Percentiles rank a stretch among this genome's conserved stretches.
Evolutionary conservation across 1,140 invertebrate species (phyloP).

Genomic region (Babylonia areolata): DNA sequence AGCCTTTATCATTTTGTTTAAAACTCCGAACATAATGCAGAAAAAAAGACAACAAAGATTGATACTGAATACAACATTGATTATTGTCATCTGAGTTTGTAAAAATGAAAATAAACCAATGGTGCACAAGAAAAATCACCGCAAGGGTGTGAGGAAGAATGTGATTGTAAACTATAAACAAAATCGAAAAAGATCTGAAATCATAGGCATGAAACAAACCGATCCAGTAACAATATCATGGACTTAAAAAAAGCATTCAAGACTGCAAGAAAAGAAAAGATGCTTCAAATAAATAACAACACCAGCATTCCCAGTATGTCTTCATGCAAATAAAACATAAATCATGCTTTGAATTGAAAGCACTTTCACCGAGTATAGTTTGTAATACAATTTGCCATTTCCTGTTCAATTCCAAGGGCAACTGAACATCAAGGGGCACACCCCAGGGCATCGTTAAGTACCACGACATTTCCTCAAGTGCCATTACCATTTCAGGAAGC

Average conservation of each 20-base stretch:
- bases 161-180: not conserved
- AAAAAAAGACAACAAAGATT: no score
- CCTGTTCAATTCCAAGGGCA: not conserved
- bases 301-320: not conserved
- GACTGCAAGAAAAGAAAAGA: not conserved
- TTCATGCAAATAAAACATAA: not conserved
- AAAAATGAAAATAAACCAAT: not conserved
- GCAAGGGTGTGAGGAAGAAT: not conserved
- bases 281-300: not conserved
- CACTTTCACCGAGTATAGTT: not conserved
- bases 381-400: not conserved
- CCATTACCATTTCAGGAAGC: slow-evolving; percentile 35
- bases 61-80: not conserved
- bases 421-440: not conserved
- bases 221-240: not conserved
- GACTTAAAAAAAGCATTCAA: not conserved
- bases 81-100: slow-evolving; percentile 35
- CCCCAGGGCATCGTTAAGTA: not conserved
- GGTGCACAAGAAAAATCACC: no score
- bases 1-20: no score
- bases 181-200: not conserved
- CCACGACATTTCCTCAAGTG: not conserved
- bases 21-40: no score
- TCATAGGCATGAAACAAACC: not conserved
- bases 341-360: not conserved